These are phyloP conservation scores for Beris morrisii DNA, from an alignment of 2,888 invertebrate genomes.

Conservation along the genomic window DNA sequence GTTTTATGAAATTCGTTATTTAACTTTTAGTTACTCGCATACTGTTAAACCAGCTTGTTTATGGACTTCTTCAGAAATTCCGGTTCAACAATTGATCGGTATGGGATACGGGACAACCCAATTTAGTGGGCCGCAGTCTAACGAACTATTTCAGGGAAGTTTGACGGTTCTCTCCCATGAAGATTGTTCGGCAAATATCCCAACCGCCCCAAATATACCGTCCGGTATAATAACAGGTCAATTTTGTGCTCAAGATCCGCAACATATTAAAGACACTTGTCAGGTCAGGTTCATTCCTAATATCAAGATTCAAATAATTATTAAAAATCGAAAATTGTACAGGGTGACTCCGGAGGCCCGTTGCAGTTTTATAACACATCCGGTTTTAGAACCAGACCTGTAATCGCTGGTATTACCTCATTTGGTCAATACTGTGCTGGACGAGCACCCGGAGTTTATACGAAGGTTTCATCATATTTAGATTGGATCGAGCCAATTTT, in stretches of 20 bases:
- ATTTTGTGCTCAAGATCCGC: conserved; percentile 47
- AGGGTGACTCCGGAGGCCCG: conserved; percentile 44
- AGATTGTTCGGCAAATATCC: conserved; percentile 25
- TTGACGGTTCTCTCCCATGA: conserved; percentile 31
- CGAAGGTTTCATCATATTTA: conserved; percentile 34
- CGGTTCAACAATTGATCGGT: conserved; percentile 24
- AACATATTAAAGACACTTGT: conserved; percentile 42
- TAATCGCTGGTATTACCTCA: conserved; percentile 42
- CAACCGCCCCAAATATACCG: conserved; percentile 32
- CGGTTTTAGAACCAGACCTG: conserved; percentile 32
- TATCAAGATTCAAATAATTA: not conserved
- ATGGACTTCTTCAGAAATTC: conserved; percentile 1
- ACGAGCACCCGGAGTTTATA: conserved; percentile 37
- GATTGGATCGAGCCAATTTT: conserved; percentile 37
- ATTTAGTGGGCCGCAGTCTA: conserved; percentile 32
- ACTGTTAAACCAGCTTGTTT: conserved; percentile 25
- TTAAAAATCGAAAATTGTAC: conserved; percentile 42
- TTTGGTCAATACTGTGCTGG: conserved; percentile 40
- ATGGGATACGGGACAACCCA: conserved; percentile 40
- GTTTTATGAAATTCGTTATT: too few species aligned
- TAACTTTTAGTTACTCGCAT: too few species aligned
- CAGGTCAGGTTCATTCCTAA: conserved; percentile 29
- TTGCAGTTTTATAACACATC: conserved; percentile 33
- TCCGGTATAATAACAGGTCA: conserved; percentile 44
- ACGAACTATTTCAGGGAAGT: conserved; percentile 43